Conservation (phyloP, 2,797 vertebrate genomes). For the Synanceia verrucosa region DNA sequence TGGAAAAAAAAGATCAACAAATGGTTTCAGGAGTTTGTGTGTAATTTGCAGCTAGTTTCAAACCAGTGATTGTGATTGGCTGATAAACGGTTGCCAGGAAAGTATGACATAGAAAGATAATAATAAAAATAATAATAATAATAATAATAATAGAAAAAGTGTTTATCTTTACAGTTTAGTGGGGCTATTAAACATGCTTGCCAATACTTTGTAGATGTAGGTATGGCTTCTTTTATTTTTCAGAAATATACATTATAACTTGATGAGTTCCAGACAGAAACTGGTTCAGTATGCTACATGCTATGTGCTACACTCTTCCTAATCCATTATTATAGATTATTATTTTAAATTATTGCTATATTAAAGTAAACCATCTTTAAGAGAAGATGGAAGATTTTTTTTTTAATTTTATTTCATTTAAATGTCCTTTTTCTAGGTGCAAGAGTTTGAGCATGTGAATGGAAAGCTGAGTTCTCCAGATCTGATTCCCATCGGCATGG, state of each 20-base stretch:
- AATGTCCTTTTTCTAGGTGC: constrained; percentile 83
- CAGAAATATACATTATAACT: neutral
- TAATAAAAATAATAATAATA: no score
- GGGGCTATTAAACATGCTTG: neutral
- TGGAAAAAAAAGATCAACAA: neutral
- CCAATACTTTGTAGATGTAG: neutral
- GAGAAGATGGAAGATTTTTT: neutral
- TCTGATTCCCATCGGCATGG: constrained; percentile 88
- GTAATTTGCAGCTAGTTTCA: neutral
- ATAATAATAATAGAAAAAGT: no score
- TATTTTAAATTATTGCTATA: no score
- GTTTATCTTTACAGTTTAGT: neutral
- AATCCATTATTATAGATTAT: constrained; percentile 4
- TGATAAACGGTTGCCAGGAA: no score
- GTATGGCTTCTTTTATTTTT: no score
- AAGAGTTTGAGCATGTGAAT: constrained; percentile 97
- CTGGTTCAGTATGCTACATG: neutral
- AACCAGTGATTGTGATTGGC: neutral
- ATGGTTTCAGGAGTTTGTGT: neutral
- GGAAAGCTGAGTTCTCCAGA: constrained; percentile 97
- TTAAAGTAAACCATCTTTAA: neutral
- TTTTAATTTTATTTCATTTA: neutral
- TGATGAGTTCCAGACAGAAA: neutral
- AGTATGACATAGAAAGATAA: no score
- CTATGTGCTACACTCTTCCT: neutral